phyloP scores from a whole-genome alignment of 2,113 vertebrate genomes.

The Anhinga anhinga region DNA sequence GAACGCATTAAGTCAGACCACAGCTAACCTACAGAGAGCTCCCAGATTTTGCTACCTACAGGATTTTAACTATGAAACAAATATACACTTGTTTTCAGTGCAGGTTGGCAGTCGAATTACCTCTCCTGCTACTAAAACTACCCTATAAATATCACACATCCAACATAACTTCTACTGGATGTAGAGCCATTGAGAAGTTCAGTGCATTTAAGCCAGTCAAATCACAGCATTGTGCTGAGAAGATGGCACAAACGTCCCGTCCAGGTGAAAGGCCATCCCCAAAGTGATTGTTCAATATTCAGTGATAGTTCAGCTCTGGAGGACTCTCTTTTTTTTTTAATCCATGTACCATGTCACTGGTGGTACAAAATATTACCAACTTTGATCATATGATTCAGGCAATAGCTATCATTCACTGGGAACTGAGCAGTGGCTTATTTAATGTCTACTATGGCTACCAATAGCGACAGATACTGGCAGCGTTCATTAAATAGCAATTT shows the following conservation, averaged over 20 bases:
- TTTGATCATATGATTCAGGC: neutral
- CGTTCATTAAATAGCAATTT: neutral
- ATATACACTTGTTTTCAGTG: neutral
- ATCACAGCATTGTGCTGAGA: slow-evolving; percentile 56
- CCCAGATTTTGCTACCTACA: neutral
- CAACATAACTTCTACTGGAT: neutral
- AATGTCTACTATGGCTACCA: neutral
- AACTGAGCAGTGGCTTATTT: neutral
- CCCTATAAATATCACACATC: slow-evolving; percentile 6
- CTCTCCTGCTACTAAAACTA: slow-evolving; percentile 23
- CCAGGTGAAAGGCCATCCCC: neutral
- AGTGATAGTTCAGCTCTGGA: slow-evolving; percentile 4
- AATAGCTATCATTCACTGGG: neutral
- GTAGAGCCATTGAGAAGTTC: slow-evolving; percentile 18
- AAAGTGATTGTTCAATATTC: neutral
- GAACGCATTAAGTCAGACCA: neutral
- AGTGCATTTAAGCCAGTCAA: slow-evolving; percentile 15
- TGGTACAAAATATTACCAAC: neutral
- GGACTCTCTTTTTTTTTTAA: neutral
- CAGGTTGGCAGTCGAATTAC: slow-evolving; percentile 30
- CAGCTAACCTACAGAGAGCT: neutral
- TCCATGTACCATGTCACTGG: neutral
- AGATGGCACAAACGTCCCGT: neutral
- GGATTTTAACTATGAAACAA: slow-evolving; percentile 33
- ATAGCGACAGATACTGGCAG: neutral